Percentiles rank a stretch among this genome's conserved stretches.
Conservation (phyloP, 2,797 vertebrate genomes). For the Allochrocebus solatus region DNA sequence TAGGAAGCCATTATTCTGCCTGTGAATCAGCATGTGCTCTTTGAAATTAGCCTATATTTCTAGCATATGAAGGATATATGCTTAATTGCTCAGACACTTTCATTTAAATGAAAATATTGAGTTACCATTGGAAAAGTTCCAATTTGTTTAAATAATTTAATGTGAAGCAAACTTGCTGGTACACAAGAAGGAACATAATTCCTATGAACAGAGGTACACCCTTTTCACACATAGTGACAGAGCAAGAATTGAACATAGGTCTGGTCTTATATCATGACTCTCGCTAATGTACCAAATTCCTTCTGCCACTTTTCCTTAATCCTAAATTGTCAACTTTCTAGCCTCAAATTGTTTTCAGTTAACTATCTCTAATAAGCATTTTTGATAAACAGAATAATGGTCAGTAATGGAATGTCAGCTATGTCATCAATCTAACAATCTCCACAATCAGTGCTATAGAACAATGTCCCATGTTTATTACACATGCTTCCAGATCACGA, state of each 20-base stretch:
- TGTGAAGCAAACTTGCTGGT: background rate
- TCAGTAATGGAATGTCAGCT: background rate
- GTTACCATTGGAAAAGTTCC: conserved; percentile 25
- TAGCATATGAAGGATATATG: background rate
- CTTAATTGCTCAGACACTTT: conserved; percentile 32
- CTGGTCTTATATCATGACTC: background rate
- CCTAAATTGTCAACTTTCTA: background rate
- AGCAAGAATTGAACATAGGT: background rate
- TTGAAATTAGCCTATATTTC: conserved; percentile 40
- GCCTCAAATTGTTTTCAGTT: background rate
- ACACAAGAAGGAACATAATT: background rate
- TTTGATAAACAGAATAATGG: background rate
- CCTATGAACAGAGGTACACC: background rate
- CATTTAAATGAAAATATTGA: conserved; percentile 50
- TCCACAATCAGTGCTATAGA: background rate
- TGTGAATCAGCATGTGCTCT: background rate
- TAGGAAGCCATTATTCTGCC: conserved; percentile 49
- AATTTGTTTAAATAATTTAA: conserved; percentile 29
- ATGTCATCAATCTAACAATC: background rate
- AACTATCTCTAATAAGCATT: background rate
- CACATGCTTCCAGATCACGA: background rate
- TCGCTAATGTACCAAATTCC: background rate
- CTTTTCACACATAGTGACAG: background rate
- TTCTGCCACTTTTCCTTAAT: background rate
- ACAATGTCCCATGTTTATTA: background rate